Conservation (phyloP, 2,113 vertebrate species). For the Beaufortia kweichowensis region DNA sequence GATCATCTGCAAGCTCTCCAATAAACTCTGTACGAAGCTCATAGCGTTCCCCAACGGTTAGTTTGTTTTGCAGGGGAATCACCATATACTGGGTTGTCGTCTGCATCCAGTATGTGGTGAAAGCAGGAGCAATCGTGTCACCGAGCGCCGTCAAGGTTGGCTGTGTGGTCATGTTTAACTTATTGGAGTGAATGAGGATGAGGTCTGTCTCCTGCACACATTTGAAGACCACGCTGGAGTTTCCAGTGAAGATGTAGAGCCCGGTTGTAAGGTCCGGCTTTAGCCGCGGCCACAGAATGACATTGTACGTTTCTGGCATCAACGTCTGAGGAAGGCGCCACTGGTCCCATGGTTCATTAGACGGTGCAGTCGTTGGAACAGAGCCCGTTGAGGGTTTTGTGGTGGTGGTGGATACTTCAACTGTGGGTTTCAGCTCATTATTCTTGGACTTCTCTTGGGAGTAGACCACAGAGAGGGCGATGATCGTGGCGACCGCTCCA, state of each 20-base stretch:
- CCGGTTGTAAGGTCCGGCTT: accelerated
- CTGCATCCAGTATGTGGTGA: conserved; percentile 65
- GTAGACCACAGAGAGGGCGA: conserved; percentile 86
- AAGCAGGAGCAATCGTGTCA: neutral
- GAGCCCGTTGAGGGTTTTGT: neutral
- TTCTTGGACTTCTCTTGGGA: conserved; percentile 81
- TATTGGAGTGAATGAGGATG: conserved; percentile 89
- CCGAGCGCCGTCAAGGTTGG: conserved; percentile 35
- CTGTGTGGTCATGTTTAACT: conserved; percentile 76
- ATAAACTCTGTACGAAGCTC: conserved; percentile 72
- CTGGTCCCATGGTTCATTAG: conserved; percentile 70
- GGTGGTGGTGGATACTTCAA: conserved; percentile 24
- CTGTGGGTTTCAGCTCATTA: conserved; percentile 44
- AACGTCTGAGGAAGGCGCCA: conserved; percentile 51
- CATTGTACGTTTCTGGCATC: conserved; percentile 13
- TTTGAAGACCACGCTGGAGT: conserved; percentile 74
- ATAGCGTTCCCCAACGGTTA: conserved; percentile 69
- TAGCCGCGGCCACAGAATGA: conserved; percentile 40
- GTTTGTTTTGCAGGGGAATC: conserved; percentile 60
- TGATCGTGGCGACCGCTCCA: conserved; percentile 81
- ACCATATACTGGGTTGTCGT: conserved; percentile 81
- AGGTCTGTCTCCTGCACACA: conserved; percentile 76
- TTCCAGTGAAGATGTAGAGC: conserved; percentile 76
- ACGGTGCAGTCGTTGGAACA: conserved; percentile 45
- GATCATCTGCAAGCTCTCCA: conserved; percentile 85